Evolutionary conservation across 1,140 invertebrate species (phyloP).

Genomic region (Pomacea maculata): DNA sequence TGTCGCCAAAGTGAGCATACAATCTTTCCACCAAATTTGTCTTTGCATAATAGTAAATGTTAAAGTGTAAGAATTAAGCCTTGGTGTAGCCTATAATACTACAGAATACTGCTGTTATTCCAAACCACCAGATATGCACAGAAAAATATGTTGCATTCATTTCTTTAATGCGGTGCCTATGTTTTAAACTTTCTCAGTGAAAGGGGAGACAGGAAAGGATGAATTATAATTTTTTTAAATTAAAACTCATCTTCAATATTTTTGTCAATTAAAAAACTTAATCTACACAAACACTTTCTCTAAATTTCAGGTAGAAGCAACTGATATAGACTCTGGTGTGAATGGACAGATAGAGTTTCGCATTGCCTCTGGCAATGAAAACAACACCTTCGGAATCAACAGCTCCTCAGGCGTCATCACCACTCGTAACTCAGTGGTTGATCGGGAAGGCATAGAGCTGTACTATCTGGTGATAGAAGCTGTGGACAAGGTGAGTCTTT

Average conservation of each 20-base stretch:
- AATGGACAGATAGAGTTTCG: slow-evolving; percentile 85
- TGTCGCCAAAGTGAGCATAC: slow-evolving; percentile 28
- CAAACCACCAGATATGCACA: too few species aligned
- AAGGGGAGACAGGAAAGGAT: background rate
- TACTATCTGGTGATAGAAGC: slow-evolving; percentile 89
- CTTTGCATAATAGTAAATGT: background rate
- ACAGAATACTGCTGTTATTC: too few species aligned
- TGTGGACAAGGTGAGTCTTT: slow-evolving; percentile 79
- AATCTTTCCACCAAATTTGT: background rate
- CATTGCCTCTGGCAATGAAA: slow-evolving; percentile 71
- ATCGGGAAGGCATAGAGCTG: slow-evolving; percentile 85
- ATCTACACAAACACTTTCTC: background rate
- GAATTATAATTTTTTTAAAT: background rate
- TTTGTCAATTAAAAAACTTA: too few species aligned
- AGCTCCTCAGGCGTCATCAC: slow-evolving; percentile 83
- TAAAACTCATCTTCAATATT: too few species aligned
- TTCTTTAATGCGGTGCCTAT: too few species aligned
- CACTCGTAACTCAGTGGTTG: slow-evolving; percentile 79
- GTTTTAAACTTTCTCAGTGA: too few species aligned
- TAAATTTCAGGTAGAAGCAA: slow-evolving; percentile 31
- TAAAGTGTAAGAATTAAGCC: too few species aligned
- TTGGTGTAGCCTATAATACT: too few species aligned
- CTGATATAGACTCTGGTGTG: slow-evolving; percentile 78
- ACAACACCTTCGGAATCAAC: slow-evolving; percentile 78
- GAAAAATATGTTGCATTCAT: too few species aligned